Conservation (phyloP, 2,113 vertebrate genomes). For the Xenopus tropicalis region DNA sequence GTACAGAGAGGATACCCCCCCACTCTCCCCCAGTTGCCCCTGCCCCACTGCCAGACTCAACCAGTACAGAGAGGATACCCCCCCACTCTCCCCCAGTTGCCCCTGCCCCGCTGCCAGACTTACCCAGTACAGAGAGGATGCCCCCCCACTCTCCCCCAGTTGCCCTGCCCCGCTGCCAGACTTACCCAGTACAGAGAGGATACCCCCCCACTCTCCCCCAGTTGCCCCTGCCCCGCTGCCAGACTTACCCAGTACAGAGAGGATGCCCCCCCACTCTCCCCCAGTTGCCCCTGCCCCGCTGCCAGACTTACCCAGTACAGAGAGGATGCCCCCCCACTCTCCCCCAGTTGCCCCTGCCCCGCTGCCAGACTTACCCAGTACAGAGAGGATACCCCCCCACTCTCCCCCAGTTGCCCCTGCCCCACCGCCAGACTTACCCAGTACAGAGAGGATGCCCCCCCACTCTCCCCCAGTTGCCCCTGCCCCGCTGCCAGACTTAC, state of each 20-base stretch:
- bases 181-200: neutral
- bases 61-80: conserved; percentile 44
- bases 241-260: too few species aligned
- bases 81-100: neutral
- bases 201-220: neutral
- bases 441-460: neutral
- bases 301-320: too few species aligned
- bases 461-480: neutral
- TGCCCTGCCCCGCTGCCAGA: too few species aligned
- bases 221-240: neutral
- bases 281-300: neutral
- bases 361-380: too few species aligned
- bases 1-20: conserved; percentile 34
- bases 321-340: too few species aligned
- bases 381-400: too few species aligned
- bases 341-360: too few species aligned
- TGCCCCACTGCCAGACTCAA: conserved; percentile 38
- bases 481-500: neutral
- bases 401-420: too few species aligned
- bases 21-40: too few species aligned
- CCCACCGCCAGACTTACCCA: neutral
- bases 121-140: conserved; percentile 47
- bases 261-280: too few species aligned
- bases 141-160: conserved; percentile 34
- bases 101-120: conserved; percentile 7